Conservation (phyloP, 2,888 invertebrate species). For the Andricus curvator region DNA sequence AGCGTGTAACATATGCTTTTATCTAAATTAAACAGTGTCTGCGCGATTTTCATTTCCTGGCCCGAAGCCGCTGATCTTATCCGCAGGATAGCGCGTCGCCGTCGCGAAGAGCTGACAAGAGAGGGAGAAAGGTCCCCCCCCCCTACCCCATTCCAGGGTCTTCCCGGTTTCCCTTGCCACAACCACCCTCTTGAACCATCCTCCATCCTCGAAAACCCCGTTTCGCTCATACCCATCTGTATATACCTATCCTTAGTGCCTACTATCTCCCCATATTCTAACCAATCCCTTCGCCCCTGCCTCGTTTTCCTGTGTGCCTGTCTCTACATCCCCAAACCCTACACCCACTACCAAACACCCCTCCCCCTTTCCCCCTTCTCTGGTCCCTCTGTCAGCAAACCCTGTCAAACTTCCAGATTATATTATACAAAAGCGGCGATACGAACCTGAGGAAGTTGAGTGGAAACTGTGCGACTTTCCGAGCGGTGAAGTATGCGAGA, state of each 20-base stretch:
- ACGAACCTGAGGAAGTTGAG: conserved; percentile 58
- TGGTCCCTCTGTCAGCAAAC: conserved; percentile 52
- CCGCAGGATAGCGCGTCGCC: conserved; percentile 75
- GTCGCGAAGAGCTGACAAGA: conserved; percentile 70
- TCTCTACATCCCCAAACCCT: conserved; percentile 31
- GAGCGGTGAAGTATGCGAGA: neutral
- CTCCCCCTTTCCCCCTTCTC: conserved; percentile 31
- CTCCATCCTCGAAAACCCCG: conserved; percentile 39
- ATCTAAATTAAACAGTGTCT: conserved; percentile 81
- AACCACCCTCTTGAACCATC: conserved; percentile 45
- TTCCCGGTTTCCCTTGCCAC: conserved; percentile 43
- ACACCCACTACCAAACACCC: conserved; percentile 16
- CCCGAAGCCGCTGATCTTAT: conserved; percentile 79
- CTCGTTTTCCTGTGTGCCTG: conserved; percentile 41
- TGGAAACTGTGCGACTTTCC: conserved; percentile 39
- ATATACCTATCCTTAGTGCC: conserved; percentile 51
- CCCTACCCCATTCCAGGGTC: conserved; percentile 48
- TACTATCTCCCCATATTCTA: conserved; percentile 59
- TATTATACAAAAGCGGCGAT: conserved; percentile 73
- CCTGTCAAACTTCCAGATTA: conserved; percentile 74
- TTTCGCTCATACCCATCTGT: conserved; percentile 46
- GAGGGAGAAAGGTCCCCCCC: conserved; percentile 67
- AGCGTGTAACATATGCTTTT: conserved; percentile 80
- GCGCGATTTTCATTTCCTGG: conserved; percentile 81
- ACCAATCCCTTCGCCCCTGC: conserved; percentile 57